Conservation (phyloP, 2,113 vertebrate genomes). For the Alosa alosa region DNA sequence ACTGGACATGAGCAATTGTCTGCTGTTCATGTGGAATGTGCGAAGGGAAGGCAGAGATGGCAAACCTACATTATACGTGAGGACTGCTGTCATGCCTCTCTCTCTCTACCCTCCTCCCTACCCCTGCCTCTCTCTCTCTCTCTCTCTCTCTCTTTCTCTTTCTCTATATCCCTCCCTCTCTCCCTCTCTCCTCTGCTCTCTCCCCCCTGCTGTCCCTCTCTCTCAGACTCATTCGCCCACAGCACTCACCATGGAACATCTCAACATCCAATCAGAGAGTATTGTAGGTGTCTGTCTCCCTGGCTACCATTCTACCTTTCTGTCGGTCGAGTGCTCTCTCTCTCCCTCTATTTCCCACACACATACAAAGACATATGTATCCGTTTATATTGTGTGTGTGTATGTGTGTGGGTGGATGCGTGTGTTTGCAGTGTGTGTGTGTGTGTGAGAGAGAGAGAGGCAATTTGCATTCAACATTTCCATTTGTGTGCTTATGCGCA, state of each 20-base stretch:
- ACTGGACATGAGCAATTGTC: not conserved
- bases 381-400: not conserved
- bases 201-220: slow-evolving; percentile 14
- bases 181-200: not conserved
- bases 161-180: not conserved
- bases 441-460: not conserved
- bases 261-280: slow-evolving; percentile 46
- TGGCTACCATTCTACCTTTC: slow-evolving; percentile 20
- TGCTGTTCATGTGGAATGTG: not conserved
- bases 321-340: slow-evolving; percentile 8
- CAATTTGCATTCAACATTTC: not conserved
- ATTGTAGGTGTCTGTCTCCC: slow-evolving; percentile 37
- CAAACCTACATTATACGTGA: not conserved
- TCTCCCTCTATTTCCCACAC: not conserved
- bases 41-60: not conserved
- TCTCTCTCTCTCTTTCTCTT: not conserved
- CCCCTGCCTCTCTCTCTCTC: not conserved
- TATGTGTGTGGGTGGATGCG: not conserved
- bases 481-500: not conserved
- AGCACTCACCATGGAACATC: slow-evolving; percentile 50
- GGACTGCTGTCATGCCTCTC: slow-evolving; percentile 1
- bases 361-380: not conserved
- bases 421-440: not conserved
- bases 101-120: not conserved
- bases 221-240: slow-evolving; percentile 45